Evolutionary conservation across 2,888 invertebrate species (phyloP), one percentile per base, ranked within the genome.

Genomic region (Zaprionus lineosus): DNA sequence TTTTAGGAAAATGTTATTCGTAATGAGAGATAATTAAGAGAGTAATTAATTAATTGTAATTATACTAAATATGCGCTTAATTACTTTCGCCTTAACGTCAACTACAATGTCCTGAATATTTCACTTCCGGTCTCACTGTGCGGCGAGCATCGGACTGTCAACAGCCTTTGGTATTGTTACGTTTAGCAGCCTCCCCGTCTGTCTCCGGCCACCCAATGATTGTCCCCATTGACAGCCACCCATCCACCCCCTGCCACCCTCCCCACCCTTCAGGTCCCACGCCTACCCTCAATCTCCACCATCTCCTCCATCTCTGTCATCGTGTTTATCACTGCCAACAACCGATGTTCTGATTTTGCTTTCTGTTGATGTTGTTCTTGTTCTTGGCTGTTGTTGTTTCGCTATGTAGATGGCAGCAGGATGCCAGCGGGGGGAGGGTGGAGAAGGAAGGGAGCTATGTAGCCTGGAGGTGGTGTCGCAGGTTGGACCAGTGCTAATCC

Each of bases 391-490:
- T 2, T 33, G 50, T 14, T 46, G 43, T n/a, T 48, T 43, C 46
- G 51, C 46, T 83, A 79, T 75, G 84, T 75, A 72, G 81, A 76
- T 75, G 81, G 37, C 47, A 53, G 58, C 37, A 44, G 58, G 34
- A 46, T 15, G 26, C 29, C 19, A 26, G 41, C 66, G 40, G 66
- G 51, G 11, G 18, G 11, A n/a, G 36, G 26, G 26, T n/a, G n/a
- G n/a, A n/a, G n/a, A n/a, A n/a, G n/a, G n/a, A n/a, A n/a, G n/a
- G n/a, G n/a, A n/a, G n/a, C n/a, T n/a, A n/a, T n/a, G n/a, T n/a
- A n/a, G n/a, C n/a, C n/a, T n/a, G n/a, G n/a, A n/a, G n/a, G n/a
- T n/a, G n/a, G n/a, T n/a, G n/a, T n/a, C n/a, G 3, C 9, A 33
- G 39, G 24, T 6, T 33, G n/a, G 34, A 15, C 65, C 33, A 46